Percentiles rank a stretch among this genome's conserved stretches.
Conservation (phyloP, 2,888 invertebrate species). For the Endomychus coccineus region DNA sequence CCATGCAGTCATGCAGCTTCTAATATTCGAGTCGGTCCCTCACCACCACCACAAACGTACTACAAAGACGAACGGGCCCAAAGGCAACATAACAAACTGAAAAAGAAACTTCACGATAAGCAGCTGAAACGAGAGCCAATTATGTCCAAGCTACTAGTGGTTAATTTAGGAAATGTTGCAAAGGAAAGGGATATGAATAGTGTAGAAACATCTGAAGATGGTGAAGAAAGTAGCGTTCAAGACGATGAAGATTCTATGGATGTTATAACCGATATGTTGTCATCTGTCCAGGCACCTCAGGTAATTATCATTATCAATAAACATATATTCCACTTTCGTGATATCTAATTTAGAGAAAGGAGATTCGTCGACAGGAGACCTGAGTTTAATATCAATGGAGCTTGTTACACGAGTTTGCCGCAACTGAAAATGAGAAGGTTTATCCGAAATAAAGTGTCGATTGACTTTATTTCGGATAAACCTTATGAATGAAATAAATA, state of each 20-base stretch:
- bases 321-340: too few species aligned
- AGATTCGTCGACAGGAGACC: too few species aligned
- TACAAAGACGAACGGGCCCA: constrained; percentile 75
- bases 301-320: too few species aligned
- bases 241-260: constrained; percentile 67
- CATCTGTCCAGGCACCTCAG: constrained; percentile 67
- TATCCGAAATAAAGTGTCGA: too few species aligned
- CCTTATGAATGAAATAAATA: too few species aligned
- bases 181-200: constrained; percentile 48
- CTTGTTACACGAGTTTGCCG: too few species aligned
- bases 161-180: constrained; percentile 53
- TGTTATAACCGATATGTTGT: constrained; percentile 62
- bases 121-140: constrained; percentile 31
- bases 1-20: too few species aligned
- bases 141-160: constrained; percentile 10
- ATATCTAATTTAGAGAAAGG: too few species aligned
- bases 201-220: constrained; percentile 71
- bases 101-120: constrained; percentile 61
- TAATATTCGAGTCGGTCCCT: constrained; percentile 62
- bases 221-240: constrained; percentile 66
- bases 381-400: too few species aligned
- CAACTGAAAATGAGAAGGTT: too few species aligned
- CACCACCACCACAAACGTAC: constrained; percentile 44
- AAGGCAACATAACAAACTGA: constrained; percentile 67
- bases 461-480: too few species aligned